A percentile compares a stretch with the other conserved stretches of the same genome.
Evolutionary conservation across 2,888 invertebrate species (phyloP).

Genomic region (Escarpia spicata): DNA sequence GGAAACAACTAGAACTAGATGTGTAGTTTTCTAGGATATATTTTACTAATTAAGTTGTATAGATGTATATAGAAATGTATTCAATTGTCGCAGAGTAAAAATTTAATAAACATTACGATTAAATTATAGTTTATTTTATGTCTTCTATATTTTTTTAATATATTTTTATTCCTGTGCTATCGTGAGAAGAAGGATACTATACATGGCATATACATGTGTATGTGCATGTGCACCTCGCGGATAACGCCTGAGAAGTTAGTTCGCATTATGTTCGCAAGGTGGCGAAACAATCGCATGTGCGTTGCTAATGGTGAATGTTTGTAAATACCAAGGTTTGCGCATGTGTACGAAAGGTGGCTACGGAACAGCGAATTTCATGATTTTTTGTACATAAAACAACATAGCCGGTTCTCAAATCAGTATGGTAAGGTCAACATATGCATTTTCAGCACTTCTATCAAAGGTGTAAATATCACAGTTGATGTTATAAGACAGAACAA

Average conservation of each 20-base stretch:
- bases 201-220: conserved; percentile 19
- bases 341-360: conserved; percentile 9
- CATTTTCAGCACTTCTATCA: neutral
- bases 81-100: too few relatives aligned
- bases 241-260: neutral
- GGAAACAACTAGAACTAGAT: too few relatives aligned
- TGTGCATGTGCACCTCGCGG: conserved; percentile 18
- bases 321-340: neutral
- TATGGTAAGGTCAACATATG: neutral
- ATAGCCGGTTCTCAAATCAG: neutral
- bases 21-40: too few relatives aligned
- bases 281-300: conserved; percentile 12
- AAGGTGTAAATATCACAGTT: neutral
- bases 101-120: too few relatives aligned
- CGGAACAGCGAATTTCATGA: neutral
- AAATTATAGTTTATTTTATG: too few relatives aligned
- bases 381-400: neutral
- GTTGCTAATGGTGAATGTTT: conserved; percentile 16
- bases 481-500: neutral
- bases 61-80: too few relatives aligned
- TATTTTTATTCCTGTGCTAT: too few relatives aligned
- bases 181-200: too few relatives aligned
- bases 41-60: too few relatives aligned
- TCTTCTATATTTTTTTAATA: too few relatives aligned
- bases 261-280: neutral